These are phyloP conservation scores for Leptinotarsa texana DNA, from an alignment of 1,140 invertebrate genomes.

Conservation along the genomic window DNA sequence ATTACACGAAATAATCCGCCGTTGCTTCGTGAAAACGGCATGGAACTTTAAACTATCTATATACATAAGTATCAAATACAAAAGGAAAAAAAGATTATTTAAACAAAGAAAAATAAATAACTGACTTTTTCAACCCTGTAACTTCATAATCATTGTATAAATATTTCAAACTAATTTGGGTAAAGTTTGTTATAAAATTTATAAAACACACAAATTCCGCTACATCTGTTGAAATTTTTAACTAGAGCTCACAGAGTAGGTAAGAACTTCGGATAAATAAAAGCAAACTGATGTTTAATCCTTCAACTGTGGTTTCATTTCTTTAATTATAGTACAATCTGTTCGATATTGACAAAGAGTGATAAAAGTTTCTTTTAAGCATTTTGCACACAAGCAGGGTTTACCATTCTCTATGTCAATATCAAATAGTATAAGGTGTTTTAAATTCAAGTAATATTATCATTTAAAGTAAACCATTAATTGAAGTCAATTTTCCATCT, in stretches of 20 bases:
- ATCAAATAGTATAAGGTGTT: too few relatives aligned
- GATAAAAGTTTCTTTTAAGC: too few relatives aligned
- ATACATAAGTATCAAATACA: constrained; percentile 27
- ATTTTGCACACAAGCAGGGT: too few relatives aligned
- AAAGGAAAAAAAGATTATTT: constrained; percentile 27
- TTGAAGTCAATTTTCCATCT: too few relatives aligned
- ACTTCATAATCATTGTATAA: constrained; percentile 34
- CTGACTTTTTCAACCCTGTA: constrained; percentile 42
- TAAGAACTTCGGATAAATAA: neutral
- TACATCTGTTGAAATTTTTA: constrained; percentile 43
- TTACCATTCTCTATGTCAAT: too few relatives aligned
- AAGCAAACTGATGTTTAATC: too few relatives aligned
- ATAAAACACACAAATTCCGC: constrained; percentile 48
- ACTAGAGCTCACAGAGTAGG: constrained; percentile 17
- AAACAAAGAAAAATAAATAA: constrained; percentile 37
- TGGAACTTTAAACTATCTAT: constrained; percentile 14
- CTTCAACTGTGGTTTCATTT: neutral
- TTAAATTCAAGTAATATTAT: too few relatives aligned
- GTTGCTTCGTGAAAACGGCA: neutral
- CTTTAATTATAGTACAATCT: neutral
- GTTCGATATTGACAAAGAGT: too few relatives aligned
- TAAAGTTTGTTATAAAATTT: constrained; percentile 45
- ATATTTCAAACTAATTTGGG: constrained; percentile 39
- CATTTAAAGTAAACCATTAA: too few relatives aligned
- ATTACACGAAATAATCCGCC: constrained; percentile 27